Evolutionary conservation across 2,113 vertebrate species (phyloP).

Genomic region (Laticauda laticaudata): DNA sequence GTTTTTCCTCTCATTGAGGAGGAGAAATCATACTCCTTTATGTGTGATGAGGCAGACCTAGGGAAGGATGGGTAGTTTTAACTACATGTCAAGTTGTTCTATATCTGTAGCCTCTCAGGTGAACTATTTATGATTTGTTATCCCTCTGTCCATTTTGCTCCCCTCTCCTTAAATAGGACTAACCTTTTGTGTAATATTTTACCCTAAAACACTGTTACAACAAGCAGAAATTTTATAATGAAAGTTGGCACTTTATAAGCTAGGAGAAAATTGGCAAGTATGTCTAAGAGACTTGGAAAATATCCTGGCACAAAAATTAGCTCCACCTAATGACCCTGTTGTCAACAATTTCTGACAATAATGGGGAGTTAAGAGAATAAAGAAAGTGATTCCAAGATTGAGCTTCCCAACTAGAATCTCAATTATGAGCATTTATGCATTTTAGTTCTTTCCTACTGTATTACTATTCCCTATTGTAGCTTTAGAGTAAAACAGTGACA

Average conservation of each 20-base stretch:
- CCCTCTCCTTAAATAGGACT: neutral
- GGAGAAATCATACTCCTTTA: neutral
- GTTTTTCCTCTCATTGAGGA: neutral
- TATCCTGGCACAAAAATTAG: neutral
- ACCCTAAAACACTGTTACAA: neutral
- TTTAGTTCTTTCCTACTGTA: neutral
- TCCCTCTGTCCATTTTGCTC: neutral
- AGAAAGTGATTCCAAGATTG: neutral
- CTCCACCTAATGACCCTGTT: neutral
- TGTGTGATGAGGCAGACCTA: neutral
- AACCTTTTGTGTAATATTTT: neutral
- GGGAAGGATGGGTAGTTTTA: neutral
- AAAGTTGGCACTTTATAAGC: neutral
- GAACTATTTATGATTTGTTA: neutral
- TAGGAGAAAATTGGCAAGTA: neutral
- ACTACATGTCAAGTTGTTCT: neutral
- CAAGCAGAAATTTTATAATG: neutral
- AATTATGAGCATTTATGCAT: neutral
- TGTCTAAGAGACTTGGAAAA: neutral
- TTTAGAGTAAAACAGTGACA: neutral
- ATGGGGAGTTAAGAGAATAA: neutral
- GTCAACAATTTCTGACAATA: neutral
- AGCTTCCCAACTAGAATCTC: neutral
- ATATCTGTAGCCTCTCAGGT: neutral
- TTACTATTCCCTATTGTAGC: neutral